Conservation (phyloP, 1,140 invertebrate species). For the Agrypnia vestita region DNA sequence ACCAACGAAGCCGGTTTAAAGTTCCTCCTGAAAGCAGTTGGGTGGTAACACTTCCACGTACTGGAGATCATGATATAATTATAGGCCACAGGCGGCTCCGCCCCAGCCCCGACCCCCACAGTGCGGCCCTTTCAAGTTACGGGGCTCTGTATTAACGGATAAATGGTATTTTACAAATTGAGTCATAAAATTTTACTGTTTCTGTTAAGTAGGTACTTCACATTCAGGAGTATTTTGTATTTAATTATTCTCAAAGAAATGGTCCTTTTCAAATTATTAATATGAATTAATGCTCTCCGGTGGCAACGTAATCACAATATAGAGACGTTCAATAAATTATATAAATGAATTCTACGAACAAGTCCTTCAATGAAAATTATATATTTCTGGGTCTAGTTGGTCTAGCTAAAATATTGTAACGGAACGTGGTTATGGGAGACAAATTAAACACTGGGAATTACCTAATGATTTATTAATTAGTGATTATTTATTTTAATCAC, state of each 20-base stretch:
- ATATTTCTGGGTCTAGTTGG: constrained; percentile 14
- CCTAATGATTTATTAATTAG: too few relatives aligned
- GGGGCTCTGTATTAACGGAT: not conserved
- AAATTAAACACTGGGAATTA: too few relatives aligned
- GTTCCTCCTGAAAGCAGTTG: too few relatives aligned
- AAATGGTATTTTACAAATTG: not conserved
- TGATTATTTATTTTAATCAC: too few relatives aligned
- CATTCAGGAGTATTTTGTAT: constrained; percentile 3
- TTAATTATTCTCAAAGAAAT: constrained; percentile 4
- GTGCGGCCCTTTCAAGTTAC: too few relatives aligned
- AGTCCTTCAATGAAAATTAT: constrained; percentile 9
- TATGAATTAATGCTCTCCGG: not conserved
- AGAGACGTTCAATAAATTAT: not conserved
- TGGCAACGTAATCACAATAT: not conserved
- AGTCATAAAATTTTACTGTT: not conserved
- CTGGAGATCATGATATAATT: too few relatives aligned
- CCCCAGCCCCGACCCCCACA: too few relatives aligned
- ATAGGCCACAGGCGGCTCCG: too few relatives aligned
- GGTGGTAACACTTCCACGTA: too few relatives aligned
- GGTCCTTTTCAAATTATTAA: not conserved
- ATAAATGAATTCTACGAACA: not conserved
- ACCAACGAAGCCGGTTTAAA: too few relatives aligned
- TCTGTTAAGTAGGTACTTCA: not conserved
- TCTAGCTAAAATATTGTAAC: not conserved
- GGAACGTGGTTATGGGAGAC: too few relatives aligned